These are phyloP conservation scores for Philopotamus ludificatus DNA, from an alignment of 1,140 invertebrate species.

Conservation along the genomic window DNA sequence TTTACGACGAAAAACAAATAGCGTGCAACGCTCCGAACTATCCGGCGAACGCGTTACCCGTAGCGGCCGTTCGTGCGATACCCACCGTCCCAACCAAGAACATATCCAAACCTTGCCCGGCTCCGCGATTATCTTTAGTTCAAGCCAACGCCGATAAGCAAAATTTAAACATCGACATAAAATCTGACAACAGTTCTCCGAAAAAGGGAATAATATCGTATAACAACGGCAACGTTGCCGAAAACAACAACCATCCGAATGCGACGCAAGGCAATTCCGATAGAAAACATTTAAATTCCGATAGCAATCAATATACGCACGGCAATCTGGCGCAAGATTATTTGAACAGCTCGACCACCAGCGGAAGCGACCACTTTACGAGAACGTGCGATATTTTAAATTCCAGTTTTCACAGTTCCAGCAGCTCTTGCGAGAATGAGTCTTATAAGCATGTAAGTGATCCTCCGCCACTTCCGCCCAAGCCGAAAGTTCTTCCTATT, in stretches of 20 bases:
- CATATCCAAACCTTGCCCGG: conserved; percentile 37
- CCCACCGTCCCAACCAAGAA: conserved; percentile 8
- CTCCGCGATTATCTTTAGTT: conserved; percentile 33
- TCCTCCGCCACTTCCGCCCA: conserved; percentile 59
- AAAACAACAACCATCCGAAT: too few species aligned
- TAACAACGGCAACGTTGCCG: neutral
- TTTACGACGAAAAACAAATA: conserved; percentile 27
- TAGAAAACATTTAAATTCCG: conserved; percentile 8
- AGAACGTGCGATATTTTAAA: conserved; percentile 38
- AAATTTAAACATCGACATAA: conserved; percentile 6
- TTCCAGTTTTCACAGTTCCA: conserved; percentile 40
- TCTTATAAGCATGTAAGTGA: conserved; percentile 41
- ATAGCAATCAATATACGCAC: conserved; percentile 26
- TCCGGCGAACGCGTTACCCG: conserved; percentile 10
- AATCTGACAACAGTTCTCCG: conserved; percentile 7
- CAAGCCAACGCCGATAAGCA: conserved; percentile 31
- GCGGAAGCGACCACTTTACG: conserved; percentile 38
- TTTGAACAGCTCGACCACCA: conserved; percentile 38
- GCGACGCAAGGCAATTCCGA: too few species aligned
- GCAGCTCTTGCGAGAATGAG: conserved; percentile 39
- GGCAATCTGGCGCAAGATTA: conserved; percentile 39
- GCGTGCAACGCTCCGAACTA: conserved; percentile 4
- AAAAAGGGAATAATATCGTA: conserved; percentile 16
- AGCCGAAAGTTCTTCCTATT: conserved; percentile 60
- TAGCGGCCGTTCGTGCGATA: conserved; percentile 26